Conservation (phyloP, 2,113 vertebrate species). For the Nansenia antarctica region DNA sequence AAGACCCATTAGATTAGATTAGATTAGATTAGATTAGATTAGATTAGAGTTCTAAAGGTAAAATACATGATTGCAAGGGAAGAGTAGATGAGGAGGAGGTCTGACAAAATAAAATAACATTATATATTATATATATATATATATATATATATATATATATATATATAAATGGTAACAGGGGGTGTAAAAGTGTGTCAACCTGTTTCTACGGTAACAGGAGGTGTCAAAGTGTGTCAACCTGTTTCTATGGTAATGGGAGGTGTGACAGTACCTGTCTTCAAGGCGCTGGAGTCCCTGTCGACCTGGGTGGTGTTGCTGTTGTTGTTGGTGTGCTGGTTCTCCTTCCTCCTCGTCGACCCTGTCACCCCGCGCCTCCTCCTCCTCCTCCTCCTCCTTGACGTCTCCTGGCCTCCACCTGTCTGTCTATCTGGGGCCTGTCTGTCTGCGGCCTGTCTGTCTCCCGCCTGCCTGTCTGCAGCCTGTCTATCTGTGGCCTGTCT, state of each 20-base stretch:
- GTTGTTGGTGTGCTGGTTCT: conserved; percentile 58
- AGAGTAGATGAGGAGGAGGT: no score
- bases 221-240: conserved; percentile 59
- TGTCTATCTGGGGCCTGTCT: conserved; percentile 48
- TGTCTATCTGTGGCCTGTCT: conserved; percentile 54
- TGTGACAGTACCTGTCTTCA: conserved; percentile 55
- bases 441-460: conserved; percentile 60
- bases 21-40: no score
- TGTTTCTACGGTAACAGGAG: conserved; percentile 48
- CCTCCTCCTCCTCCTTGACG: no score
- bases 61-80: no score
- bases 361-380: conserved; percentile 61
- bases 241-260: conserved; percentile 40
- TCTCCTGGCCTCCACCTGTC: conserved; percentile 25
- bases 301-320: no score
- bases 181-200: conserved; percentile 55
- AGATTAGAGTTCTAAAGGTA: no score
- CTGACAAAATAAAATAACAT: no score
- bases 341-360: conserved; percentile 71
- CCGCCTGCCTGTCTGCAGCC: conserved; percentile 58
- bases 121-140: no score
- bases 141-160: no score
- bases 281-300: no score
- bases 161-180: no score
- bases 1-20: no score